Percentiles rank a stretch among this genome's conserved stretches.
Evolutionary conservation across 1,140 invertebrate species (phyloP).

Genomic region (Trichonephila inaurata): DNA sequence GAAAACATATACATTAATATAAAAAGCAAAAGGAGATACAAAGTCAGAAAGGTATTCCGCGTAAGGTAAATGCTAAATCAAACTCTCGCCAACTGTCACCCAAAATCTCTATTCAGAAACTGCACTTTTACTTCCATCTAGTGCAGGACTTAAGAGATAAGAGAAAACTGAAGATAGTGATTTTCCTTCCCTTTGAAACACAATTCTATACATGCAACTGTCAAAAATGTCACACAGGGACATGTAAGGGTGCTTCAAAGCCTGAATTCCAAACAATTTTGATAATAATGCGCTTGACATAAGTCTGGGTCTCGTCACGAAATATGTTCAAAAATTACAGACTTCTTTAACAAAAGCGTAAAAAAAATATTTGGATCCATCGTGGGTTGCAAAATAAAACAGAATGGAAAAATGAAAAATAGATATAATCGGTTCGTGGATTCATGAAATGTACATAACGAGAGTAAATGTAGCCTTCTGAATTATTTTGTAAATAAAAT

Average conservation of each 20-base stretch:
- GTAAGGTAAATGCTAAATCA: constrained; percentile 14
- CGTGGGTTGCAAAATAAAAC: not conserved
- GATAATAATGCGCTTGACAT: constrained; percentile 47
- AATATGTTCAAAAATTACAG: constrained; percentile 44
- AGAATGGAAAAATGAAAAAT: not conserved
- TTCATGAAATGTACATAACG: too few species aligned
- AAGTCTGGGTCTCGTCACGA: constrained; percentile 7
- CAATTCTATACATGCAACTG: constrained; percentile 49
- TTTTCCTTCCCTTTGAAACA: constrained; percentile 46
- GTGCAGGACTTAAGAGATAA: constrained; percentile 38
- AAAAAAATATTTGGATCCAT: not conserved
- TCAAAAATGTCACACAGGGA: constrained; percentile 43
- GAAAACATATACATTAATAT: not conserved
- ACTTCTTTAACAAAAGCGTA: constrained; percentile 20
- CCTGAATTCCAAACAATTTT: constrained; percentile 21
- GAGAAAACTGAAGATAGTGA: constrained; percentile 63
- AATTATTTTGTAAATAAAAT: too few species aligned
- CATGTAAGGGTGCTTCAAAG: constrained; percentile 24
- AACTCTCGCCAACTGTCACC: constrained; percentile 36
- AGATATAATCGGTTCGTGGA: too few species aligned
- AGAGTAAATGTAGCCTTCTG: too few species aligned
- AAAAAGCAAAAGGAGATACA: not conserved
- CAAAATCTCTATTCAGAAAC: constrained; percentile 39
- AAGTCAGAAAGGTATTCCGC: not conserved
- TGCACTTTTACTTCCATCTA: not conserved